Base-by-base conservation (phyloP, 2,888 invertebrate species). In the Junonia oenone region DNA sequence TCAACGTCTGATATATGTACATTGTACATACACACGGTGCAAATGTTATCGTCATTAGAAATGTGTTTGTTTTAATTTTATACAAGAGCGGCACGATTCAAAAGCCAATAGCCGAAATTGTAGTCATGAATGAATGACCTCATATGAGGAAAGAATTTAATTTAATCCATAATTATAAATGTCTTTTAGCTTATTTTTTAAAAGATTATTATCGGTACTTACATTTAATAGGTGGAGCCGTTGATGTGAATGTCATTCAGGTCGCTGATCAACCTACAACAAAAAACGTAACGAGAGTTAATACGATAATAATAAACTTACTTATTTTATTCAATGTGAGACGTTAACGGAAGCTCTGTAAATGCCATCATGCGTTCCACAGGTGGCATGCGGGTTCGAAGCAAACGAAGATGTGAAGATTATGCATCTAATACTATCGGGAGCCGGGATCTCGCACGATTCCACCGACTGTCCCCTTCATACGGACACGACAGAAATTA, bases 171-270 rank as follows among this genome's bases (percentile, higher is more conserved):
- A n/a, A n/a, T 48, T n/a, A 40, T 15, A 46, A 17, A 8, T 33
- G 1, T 11, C n/a, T 5, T 15, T 19, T 40, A 4, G 2, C 1
- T n/a, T 33, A n/a, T 33, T 33, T 33, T n/a, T 9, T 40, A 11
- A 6, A 35, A 14, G 1, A n/a, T 45, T 45, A 37, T 22, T 13
- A 63, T 65, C 65, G 66, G 2, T 11, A 79, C 87, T 88, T 75
- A 89, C 88, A 73, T 82, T 86, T 83, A 89, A 76, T 79, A 73
- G 75, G 80, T 75, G 81, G 79, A 75, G 75, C 72, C 73, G 76
- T 72, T 70, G 78, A 79, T 73, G 76, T 72, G 73, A 81, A 76
- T 76, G 73, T 76, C 83, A 87, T 87, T 81, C 84, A 87, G 82
- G 76, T 83, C 75, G 76, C 66, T 68, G 77, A 71, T 75, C 77